phyloP scores from a whole-genome alignment of 2,113 vertebrate genomes.

The Elanus axillaris region DNA sequence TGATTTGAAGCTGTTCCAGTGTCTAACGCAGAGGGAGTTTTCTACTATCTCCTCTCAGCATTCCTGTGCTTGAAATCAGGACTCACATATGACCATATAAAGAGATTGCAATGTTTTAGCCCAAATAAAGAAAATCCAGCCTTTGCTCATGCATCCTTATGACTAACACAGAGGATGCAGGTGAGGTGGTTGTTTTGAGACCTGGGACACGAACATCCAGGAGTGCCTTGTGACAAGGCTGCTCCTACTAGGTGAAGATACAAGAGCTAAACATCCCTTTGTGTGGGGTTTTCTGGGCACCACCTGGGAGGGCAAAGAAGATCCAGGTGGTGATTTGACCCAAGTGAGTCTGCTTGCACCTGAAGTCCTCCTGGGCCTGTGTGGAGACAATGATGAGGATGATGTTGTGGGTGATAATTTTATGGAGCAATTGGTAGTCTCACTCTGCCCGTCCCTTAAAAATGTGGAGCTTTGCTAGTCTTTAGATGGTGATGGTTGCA shows the following conservation, averaged over 20 bases:
- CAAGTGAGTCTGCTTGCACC: background rate
- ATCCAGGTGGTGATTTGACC: background rate
- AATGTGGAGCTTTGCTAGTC: background rate
- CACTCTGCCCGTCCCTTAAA: background rate
- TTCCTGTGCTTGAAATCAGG: conserved; percentile 21
- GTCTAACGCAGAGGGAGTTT: background rate
- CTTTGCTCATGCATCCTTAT: background rate
- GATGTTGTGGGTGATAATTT: background rate
- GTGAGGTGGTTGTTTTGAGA: background rate
- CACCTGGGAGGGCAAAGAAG: background rate
- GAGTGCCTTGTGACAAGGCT: background rate
- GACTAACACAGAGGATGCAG: background rate
- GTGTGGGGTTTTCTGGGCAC: background rate
- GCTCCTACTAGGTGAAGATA: background rate
- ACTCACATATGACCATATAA: background rate
- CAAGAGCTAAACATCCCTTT: background rate
- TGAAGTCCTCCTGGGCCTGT: background rate
- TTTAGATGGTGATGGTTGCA: background rate
- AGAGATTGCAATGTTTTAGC: background rate
- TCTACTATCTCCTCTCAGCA: background rate
- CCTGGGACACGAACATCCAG: background rate
- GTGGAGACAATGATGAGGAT: background rate
- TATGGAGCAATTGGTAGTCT: background rate
- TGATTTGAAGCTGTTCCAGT: conserved; percentile 3
- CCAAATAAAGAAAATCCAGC: background rate